A percentile compares a stretch with the other conserved stretches of the same genome.
These are phyloP conservation scores for Oscheius onirici DNA, from an alignment of 2,888 invertebrate genomes.

Conservation along the genomic window DNA sequence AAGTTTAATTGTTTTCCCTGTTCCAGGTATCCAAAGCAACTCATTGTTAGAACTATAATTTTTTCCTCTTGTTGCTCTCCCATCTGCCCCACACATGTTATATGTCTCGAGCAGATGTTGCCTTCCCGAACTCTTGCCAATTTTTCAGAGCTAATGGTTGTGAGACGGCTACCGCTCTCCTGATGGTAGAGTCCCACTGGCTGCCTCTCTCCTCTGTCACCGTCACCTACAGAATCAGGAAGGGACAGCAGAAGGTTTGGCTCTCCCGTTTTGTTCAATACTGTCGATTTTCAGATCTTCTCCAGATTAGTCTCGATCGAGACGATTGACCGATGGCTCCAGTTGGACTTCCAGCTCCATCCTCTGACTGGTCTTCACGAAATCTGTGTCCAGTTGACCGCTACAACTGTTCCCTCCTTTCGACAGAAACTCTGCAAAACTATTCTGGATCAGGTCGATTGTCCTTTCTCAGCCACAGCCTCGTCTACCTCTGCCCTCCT, in stretches of 20 bases:
- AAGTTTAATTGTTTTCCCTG: no score
- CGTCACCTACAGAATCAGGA: constrained; percentile 58
- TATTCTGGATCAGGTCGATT: constrained; percentile 22
- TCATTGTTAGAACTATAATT: no score
- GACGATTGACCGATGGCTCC: constrained; percentile 49
- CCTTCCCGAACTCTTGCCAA: neutral
- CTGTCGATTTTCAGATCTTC: constrained; percentile 2
- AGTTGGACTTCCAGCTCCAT: constrained; percentile 46
- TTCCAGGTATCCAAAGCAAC: no score
- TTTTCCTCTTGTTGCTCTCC: no score
- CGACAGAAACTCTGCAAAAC: constrained; percentile 23
- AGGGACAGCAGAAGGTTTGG: constrained; percentile 30
- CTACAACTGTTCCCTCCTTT: constrained; percentile 13
- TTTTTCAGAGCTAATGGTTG: constrained; percentile 46
- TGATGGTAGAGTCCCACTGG: constrained; percentile 63
- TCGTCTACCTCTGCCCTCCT: neutral
- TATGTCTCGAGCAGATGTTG: constrained; percentile 14
- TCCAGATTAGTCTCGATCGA: constrained; percentile 1
- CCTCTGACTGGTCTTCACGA: constrained; percentile 49
- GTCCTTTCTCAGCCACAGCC: constrained; percentile 13
- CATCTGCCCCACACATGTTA: constrained; percentile 17
- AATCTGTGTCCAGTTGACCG: constrained; percentile 24
- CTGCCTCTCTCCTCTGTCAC: constrained; percentile 52
- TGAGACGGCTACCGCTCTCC: constrained; percentile 50
- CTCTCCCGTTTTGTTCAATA: neutral